These are phyloP conservation scores for Lingula anatina DNA, from an alignment of 2,888 invertebrate genomes.

Conservation along the genomic window DNA sequence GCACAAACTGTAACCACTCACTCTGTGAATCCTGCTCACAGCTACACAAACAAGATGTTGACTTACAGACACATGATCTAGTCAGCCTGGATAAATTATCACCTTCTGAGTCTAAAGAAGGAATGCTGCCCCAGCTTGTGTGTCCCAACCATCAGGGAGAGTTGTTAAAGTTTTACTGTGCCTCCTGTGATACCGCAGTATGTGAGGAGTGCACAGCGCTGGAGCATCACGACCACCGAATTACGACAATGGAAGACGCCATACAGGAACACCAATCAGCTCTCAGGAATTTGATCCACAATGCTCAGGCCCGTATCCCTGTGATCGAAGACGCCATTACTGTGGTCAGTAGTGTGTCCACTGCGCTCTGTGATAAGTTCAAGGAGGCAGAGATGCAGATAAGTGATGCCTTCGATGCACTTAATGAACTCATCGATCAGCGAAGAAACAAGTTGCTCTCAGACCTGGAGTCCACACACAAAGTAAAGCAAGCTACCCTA, in stretches of 20 bases:
- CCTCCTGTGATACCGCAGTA: constrained; percentile 56
- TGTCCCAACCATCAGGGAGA: constrained; percentile 49
- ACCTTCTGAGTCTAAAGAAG: constrained; percentile 24
- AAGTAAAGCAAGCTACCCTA: constrained; percentile 44
- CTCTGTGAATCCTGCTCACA: constrained; percentile 41
- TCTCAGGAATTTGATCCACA: constrained; percentile 37
- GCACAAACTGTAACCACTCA: constrained; percentile 40
- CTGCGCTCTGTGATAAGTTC: constrained; percentile 25
- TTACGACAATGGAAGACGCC: constrained; percentile 52
- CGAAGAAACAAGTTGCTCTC: constrained; percentile 41
- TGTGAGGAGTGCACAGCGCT: constrained; percentile 55
- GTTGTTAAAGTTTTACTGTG: constrained; percentile 53
- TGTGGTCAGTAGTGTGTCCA: constrained; percentile 33
- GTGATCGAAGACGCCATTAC: constrained; percentile 40
- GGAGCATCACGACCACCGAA: constrained; percentile 54
- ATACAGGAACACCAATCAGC: constrained; percentile 50
- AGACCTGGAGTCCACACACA: constrained; percentile 42
- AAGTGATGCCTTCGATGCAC: constrained; percentile 42
- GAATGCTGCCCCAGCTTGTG: constrained; percentile 24
- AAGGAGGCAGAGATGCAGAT: constrained; percentile 39
- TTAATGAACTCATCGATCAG: constrained; percentile 39
- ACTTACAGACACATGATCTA: constrained; percentile 25
- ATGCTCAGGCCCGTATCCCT: constrained; percentile 45
- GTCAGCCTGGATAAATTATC: constrained; percentile 35
- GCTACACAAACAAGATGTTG: constrained; percentile 33